Conservation (phyloP, 2,888 invertebrate genomes). For the Pogonocherus hispidulus region DNA sequence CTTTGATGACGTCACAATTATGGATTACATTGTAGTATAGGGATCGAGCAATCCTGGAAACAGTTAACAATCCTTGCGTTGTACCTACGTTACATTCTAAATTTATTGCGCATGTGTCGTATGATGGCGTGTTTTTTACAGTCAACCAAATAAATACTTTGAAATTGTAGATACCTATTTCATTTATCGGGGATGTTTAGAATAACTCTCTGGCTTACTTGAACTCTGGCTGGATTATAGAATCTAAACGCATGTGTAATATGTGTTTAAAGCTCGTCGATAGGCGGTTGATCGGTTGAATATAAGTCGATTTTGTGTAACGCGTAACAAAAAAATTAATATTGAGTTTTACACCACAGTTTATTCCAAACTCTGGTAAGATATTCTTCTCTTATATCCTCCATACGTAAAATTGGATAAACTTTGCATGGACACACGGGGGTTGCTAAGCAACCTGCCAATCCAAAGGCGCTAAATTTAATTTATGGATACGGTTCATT, state of each 20-base stretch:
- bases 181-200: background rate
- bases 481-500: too few species aligned
- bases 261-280: constrained; percentile 23
- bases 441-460: constrained; percentile 11
- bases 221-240: constrained; percentile 19
- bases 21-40: too few species aligned
- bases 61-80: too few species aligned
- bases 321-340: constrained; percentile 6
- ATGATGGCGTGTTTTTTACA: constrained; percentile 22
- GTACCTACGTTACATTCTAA: too few species aligned
- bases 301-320: constrained; percentile 23
- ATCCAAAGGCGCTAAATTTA: constrained; percentile 21
- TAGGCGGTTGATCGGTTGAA: constrained; percentile 30
- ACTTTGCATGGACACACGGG: background rate
- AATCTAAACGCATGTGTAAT: constrained; percentile 30
- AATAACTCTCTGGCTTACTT: constrained; percentile 1
- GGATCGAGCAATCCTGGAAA: too few species aligned
- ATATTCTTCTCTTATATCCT: background rate
- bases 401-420: too few species aligned
- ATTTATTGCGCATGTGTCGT: constrained; percentile 20
- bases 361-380: constrained; percentile 7
- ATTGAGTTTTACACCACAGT: background rate
- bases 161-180: background rate
- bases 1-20: too few species aligned
- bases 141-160: background rate